Percentiles rank a stretch among this genome's conserved stretches.
phyloP scores from a whole-genome alignment of 2,797 vertebrate species.

The Poecilia velifera region DNA sequence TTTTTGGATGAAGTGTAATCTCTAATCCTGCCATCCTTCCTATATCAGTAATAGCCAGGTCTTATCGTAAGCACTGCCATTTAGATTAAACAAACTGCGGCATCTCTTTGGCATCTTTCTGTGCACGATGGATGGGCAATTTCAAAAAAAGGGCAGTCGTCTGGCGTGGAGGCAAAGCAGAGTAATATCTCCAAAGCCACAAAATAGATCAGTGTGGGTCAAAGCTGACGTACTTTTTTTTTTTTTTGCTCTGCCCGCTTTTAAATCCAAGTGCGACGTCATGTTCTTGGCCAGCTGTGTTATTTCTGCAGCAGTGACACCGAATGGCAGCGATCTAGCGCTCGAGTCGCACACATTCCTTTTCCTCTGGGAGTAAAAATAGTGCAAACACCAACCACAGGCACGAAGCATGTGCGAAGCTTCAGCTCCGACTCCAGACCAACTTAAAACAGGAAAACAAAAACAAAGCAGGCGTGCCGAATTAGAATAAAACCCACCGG shows the following conservation, averaged over 20 bases:
- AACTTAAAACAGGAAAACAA: slow-evolving; percentile 58
- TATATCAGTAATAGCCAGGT: slow-evolving; percentile 76
- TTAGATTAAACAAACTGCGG: slow-evolving; percentile 79
- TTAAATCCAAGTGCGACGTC: slow-evolving; percentile 48
- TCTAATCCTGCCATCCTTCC: slow-evolving; percentile 71
- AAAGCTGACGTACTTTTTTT: slow-evolving; percentile 49
- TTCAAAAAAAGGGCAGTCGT: slow-evolving; percentile 40
- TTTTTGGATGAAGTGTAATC: slow-evolving; percentile 80
- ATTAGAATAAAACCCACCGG: slow-evolving; percentile 61
- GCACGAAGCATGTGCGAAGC: slow-evolving; percentile 30
- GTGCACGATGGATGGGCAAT: slow-evolving; percentile 54
- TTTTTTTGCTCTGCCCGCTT: slow-evolving; percentile 45
- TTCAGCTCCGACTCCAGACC: slow-evolving; percentile 32
- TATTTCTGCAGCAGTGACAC: slow-evolving; percentile 24
- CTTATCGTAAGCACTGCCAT: slow-evolving; percentile 75
- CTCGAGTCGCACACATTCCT: neutral
- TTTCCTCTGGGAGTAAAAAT: slow-evolving; percentile 28
- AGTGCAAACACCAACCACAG: slow-evolving; percentile 33
- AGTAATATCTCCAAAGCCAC: slow-evolving; percentile 58
- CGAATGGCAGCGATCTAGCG: slow-evolving; percentile 3
- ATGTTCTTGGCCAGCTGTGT: slow-evolving; percentile 13
- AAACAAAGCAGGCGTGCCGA: slow-evolving; percentile 35
- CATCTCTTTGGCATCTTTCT: slow-evolving; percentile 61
- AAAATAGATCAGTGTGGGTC: slow-evolving; percentile 62
- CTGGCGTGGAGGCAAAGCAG: slow-evolving; percentile 15